These are phyloP conservation scores for Euwallacea fornicatus DNA, from an alignment of 1,140 invertebrate species.

Conservation along the genomic window DNA sequence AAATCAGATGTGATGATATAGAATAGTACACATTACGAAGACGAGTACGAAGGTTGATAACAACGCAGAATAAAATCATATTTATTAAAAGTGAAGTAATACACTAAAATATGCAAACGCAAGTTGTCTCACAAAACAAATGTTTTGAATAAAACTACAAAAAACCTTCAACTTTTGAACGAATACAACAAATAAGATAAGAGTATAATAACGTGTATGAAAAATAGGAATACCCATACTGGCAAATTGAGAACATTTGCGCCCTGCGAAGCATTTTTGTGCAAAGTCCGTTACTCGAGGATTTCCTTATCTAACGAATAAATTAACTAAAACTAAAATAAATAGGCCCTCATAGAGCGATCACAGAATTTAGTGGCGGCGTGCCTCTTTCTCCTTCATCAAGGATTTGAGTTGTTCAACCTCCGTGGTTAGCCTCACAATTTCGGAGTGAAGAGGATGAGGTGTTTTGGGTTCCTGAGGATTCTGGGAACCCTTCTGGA, in stretches of 20 bases:
- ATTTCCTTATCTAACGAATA: conserved; percentile 46
- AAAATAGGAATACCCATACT: conserved; percentile 46
- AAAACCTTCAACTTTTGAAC: conserved; percentile 9
- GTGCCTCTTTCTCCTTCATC: conserved; percentile 48
- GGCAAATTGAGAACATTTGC: conserved; percentile 40
- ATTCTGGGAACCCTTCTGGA: conserved; percentile 56
- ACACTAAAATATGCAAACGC: conserved; percentile 22
- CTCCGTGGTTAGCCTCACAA: conserved; percentile 86
- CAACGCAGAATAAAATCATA: conserved; percentile 35
- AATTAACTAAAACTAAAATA: conserved; percentile 52
- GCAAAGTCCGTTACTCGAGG: conserved; percentile 35
- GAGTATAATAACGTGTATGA: conserved; percentile 6
- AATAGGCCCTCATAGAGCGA: conserved; percentile 48
- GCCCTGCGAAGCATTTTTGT: conserved; percentile 39
- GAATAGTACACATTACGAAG: conserved; percentile 39
- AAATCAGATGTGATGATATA: conserved; percentile 45
- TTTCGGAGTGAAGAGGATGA: conserved; percentile 80
- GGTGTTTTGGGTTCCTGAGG: conserved; percentile 57
- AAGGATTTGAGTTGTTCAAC: conserved; percentile 85
- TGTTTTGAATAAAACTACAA: conserved; percentile 12
- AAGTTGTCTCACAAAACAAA: conserved; percentile 13
- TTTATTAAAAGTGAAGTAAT: conserved; percentile 42
- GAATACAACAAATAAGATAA: neutral
- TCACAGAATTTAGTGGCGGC: conserved; percentile 47
- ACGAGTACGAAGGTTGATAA: conserved; percentile 31